Evolutionary conservation across 2,888 invertebrate species (phyloP), one percentile per base, ranked within the genome.

Genomic region (Leucoma salicis): DNA sequence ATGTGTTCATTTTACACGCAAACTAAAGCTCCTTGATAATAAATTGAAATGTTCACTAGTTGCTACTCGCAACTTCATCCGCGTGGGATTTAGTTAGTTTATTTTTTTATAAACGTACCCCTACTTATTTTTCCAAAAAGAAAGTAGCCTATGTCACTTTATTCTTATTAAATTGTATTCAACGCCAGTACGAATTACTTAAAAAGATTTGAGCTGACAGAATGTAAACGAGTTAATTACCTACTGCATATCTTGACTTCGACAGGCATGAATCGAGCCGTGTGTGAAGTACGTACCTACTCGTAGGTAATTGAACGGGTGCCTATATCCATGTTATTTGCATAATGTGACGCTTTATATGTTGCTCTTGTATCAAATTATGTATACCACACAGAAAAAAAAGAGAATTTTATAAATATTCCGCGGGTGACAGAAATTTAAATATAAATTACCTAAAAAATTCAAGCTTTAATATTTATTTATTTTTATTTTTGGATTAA

Each of bases 291-390:
- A 42, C 52, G n/a, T 47, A 54, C 62, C 53, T 73, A n/a, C n/a
- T n/a, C n/a, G n/a, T n/a, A n/a, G n/a, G n/a, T n/a, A 75, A 76
- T 75, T 76, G 72, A 74, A 76, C 70, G 49, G 21, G 7, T 21
- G 21, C 3, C 21, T 21, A 21, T 21, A 21, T 21, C 21, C 8
- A 21, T 21, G 8, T 21, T 21, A 21, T 21, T 21, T 21, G 21
- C 21, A 21, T 21, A 21, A 21, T 21, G 21, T 8, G 21, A 21
- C 6, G 8, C 21, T 21, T 8, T 21, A 8, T 21, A 21, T 21
- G 21, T 21, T 21, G 21, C 21, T 5, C 21, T 21, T 21, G 21
- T 21, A 21, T 21, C 8, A 21, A 21, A 21, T 21, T 21, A 21
- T 8, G 21, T 8, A 21, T 8, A 8, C 21, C 21, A 21, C 21